Base-by-base conservation (phyloP, 2,797 vertebrate genomes). In the Ctenopoma multispine region DNA sequence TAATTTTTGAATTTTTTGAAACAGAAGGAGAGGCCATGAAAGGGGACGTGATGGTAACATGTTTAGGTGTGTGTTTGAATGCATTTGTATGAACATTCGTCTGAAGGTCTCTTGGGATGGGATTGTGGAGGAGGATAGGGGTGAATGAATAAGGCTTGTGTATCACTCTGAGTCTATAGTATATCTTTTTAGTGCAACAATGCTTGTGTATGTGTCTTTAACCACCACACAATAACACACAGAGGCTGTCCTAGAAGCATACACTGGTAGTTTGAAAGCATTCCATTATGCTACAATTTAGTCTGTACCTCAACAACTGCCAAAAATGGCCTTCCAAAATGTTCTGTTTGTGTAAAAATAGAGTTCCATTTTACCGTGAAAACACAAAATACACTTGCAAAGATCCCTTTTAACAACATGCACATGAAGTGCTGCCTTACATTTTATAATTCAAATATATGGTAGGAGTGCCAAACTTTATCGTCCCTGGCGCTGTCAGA, bases 91-190 rank as follows among this genome's bases (percentile, higher is more conserved):
- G 44, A 69, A 59, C 41, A 58, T 68, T 78, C 38, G 40, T 63
- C 54, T 74, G 57, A 74, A 68, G 62, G 75, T 86, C 77, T 75
- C 72, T 48, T 67, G 85, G 79, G 82, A 85, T 76, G 58, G 41
- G 34, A 40, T 54, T 78, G 67, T 68, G 72, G 70, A 84, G 79
- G 73, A 83, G 80, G 76, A 82, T 63, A 82, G 31, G 69, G 79
- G 76, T 77, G 65, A 88, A 80, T 23, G 41, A 70, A 75, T 66
- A 63, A 57, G 40, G 41, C 51, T 44, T 17, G 29, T 63, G 50
- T 70, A 50, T 60, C 67, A 64, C 48, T 69, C 2, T 34, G 44
- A 69, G 60, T 62, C 50, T 57, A 18, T 44, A 66, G 60, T 51
- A 47, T 31, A 41, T 54, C 18, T 56, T 50, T 57, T 67, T 51